These are phyloP conservation scores for Drosophila lutescens DNA, from an alignment of 2,888 invertebrate genomes.

Conservation along the genomic window DNA sequence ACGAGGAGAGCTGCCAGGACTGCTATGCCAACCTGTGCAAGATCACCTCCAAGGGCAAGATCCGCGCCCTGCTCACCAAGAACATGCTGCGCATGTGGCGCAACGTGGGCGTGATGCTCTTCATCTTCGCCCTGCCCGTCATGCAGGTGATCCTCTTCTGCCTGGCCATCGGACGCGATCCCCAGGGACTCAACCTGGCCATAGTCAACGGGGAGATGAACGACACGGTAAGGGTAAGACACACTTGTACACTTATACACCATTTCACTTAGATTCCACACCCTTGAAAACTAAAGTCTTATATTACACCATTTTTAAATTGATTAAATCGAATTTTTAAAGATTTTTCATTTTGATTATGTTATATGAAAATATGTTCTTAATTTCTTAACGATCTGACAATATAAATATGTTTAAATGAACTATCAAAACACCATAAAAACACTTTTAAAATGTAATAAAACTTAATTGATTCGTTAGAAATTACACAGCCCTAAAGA, in stretches of 20 bases:
- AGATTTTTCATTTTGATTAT: too few relatives aligned
- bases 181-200: conserved; percentile 91
- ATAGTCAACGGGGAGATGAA: conserved; percentile 90
- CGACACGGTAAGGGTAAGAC: conserved; percentile 73
- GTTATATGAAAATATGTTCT: too few relatives aligned
- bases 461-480: too few relatives aligned
- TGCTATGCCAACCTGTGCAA: conserved; percentile 80
- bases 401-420: too few relatives aligned
- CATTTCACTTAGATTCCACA: not conserved
- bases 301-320: too few relatives aligned
- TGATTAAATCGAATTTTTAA: too few relatives aligned
- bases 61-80: conserved; percentile 93
- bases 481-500: too few relatives aligned
- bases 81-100: conserved; percentile 96
- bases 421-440: too few relatives aligned
- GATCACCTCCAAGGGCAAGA: conserved; percentile 92
- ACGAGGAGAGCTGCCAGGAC: conserved; percentile 81
- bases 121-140: conserved; percentile 96
- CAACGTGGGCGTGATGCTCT: conserved; percentile 96
- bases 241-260: conserved; percentile 6
- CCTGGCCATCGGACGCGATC: conserved; percentile 95
- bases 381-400: too few relatives aligned
- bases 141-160: conserved; percentile 97
- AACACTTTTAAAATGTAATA: too few relatives aligned
- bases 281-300: too few relatives aligned